Evolutionary conservation across 2,888 invertebrate genomes (phyloP), one percentile per base, ranked within the genome.

Genomic region (Listrodromus nycthemerus): DNA sequence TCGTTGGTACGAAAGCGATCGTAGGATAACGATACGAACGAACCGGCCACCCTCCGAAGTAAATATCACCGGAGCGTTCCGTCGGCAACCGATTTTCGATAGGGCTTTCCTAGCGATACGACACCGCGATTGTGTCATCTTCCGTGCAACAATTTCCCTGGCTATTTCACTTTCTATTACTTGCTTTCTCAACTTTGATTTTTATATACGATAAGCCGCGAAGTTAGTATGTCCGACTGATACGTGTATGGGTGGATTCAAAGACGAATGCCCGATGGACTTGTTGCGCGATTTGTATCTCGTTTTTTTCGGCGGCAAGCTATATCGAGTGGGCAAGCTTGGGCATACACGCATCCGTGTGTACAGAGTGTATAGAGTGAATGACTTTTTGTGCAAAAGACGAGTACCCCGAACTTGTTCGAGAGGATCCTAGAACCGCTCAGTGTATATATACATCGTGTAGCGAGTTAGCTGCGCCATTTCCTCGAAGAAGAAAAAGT

Each of bases 201-300:
- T 71, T 71, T 41, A 37, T 24, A 33, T 33, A 19, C 4, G 37
- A 21, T 13, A 33, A 37, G 10, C 33, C 33, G 5, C 37, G 10
- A 19, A 52, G 21, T 52, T 52, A 21, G 58, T 21, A 21, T 58
- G 4, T 1, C n/a, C 0, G 10, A 6, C 3, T 19, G 19, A 16
- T 50, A 19, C 6, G n/a, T n/a, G 50, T 19, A 41, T 7, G 33
- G 1, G 33, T 37, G 16, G 58, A 71, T 41, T 75, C 41, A 61
- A 70, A 55, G 75, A 75, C 58, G 58, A 48, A 69, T 52, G 80
- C 19, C 65, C 45, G 48, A 73, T 65, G 58, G 69, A 66, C 75
- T 75, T 83, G 75, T 73, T 66, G 76, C 65, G 5, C 21, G 21
- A 71, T 71, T 13, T 13, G 24, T 27, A 58, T 73, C 24, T 61